These are phyloP conservation scores for Oncorhynchus kisutch DNA, from an alignment of 2,113 vertebrate species.

Conservation along the genomic window DNA sequence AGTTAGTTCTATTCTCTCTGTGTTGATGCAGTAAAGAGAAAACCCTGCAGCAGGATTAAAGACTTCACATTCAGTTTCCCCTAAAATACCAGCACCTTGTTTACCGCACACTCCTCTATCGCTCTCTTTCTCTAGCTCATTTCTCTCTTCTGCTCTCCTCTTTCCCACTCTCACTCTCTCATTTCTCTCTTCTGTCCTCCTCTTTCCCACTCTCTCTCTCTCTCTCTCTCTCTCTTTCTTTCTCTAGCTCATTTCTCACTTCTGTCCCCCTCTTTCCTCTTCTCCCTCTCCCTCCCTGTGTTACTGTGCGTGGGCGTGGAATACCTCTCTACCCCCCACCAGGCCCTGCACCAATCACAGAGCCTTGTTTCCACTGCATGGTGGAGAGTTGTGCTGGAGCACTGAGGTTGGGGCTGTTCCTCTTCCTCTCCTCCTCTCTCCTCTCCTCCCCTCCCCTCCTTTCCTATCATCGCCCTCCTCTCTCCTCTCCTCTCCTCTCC, in stretches of 20 bases:
- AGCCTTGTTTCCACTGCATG: neutral
- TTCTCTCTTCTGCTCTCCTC: neutral
- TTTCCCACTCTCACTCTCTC: neutral
- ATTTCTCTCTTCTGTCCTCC: neutral
- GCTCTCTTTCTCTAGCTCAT: neutral
- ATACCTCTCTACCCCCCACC: neutral
- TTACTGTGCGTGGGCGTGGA: slow-evolving; percentile 14
- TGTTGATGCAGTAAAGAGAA: too few species aligned
- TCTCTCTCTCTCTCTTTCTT: slow-evolving; percentile 5
- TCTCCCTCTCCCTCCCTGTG: neutral
- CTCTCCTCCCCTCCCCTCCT: neutral
- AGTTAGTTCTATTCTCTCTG: too few species aligned
- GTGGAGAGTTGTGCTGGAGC: neutral
- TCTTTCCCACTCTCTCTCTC: neutral
- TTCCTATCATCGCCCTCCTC: neutral
- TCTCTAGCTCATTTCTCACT: neutral
- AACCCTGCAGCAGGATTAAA: too few species aligned
- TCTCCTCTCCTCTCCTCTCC: neutral
- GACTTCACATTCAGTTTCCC: neutral
- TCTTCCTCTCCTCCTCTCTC: neutral
- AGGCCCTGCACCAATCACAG: slow-evolving; percentile 53
- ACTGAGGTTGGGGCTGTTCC: neutral
- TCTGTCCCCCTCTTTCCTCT: neutral
- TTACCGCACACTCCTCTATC: neutral
- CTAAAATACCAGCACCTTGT: neutral